These are phyloP conservation scores for Erethizon dorsatum DNA, from an alignment of 2,797 vertebrate genomes.

Conservation along the genomic window DNA sequence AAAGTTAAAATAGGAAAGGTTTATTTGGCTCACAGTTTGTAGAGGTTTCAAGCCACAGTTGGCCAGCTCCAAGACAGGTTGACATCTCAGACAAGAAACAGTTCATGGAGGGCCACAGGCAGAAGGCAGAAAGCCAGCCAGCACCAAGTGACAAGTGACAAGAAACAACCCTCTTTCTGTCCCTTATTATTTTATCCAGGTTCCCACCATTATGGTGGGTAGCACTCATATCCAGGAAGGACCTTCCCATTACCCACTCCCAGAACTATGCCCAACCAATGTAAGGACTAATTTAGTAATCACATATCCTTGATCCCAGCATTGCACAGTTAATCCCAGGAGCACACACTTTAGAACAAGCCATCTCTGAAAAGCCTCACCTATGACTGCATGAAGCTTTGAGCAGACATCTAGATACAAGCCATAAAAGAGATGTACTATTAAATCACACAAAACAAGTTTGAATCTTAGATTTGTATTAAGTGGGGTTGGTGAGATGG, in stretches of 20 bases:
- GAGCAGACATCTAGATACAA: neutral
- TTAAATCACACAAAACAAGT: neutral
- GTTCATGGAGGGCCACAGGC: neutral
- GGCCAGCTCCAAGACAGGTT: neutral
- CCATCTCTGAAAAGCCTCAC: neutral
- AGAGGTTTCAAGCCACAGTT: neutral
- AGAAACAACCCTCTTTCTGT: neutral
- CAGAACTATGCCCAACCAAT: neutral
- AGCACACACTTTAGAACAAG: neutral
- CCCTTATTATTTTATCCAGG: neutral
- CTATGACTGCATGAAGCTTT: neutral
- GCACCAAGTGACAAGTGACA: neutral
- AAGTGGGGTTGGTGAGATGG: no score
- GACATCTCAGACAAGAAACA: neutral
- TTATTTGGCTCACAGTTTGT: neutral
- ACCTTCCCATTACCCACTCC: neutral
- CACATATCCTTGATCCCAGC: neutral
- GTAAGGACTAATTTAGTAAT: neutral
- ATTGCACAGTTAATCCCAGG: neutral
- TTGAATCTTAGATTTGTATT: neutral
- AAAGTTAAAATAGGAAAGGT: neutral
- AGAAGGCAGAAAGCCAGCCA: neutral
- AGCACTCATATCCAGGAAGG: neutral
- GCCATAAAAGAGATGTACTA: neutral
- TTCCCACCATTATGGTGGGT: neutral